Evolutionary conservation across 2,797 vertebrate genomes (phyloP), one percentile per base, ranked within the genome.

Genomic region (Gephyroberyx darwinii): DNA sequence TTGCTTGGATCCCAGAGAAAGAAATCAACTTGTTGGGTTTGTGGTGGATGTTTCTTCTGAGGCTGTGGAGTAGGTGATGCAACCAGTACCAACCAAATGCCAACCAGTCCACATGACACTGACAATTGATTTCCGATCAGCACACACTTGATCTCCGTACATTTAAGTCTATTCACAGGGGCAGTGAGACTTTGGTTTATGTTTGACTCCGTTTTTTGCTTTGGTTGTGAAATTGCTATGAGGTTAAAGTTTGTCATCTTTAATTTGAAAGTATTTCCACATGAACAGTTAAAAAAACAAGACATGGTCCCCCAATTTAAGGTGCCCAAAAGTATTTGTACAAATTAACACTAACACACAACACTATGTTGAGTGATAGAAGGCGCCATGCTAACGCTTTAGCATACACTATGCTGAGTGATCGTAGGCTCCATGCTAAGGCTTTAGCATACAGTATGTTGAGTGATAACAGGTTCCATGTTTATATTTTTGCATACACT

Each of bases 31-130:
- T 10, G 16, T 8, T 51, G 50, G 14, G 13, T 57, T 19, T 55
- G 30, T 48, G 63, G 47, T 9, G 54, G 22, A 20, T 30, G 48
- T 70, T 61, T 60, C 30, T 20, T 53, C 37, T 10, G 43, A 66
- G 61, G 71, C 43, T 37, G 7, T 47, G 35, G 16, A 60, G 53
- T 26, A 62, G 30, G 22, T 48, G 41, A 62, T 59, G 9, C 39
- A 39, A 48, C 20, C 63, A 65, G 65, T 54, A 45, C 35, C 19
- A 17, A 41, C 5, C 41, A 48, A 65, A 65, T 58, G 37, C 35
- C 19, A 17, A 41, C 5, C 41, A 48, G 65, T 26, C 53, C 37
- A 30, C 65, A 58, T 68, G 65, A 14, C n/a, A 37, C 55, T 65
- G 41, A 41, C 3, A 33, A 19, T 54, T 37, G 8, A 55, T 41